Base-by-base conservation (phyloP, 2,797 vertebrate species). In the Delichon dasypus region DNA sequence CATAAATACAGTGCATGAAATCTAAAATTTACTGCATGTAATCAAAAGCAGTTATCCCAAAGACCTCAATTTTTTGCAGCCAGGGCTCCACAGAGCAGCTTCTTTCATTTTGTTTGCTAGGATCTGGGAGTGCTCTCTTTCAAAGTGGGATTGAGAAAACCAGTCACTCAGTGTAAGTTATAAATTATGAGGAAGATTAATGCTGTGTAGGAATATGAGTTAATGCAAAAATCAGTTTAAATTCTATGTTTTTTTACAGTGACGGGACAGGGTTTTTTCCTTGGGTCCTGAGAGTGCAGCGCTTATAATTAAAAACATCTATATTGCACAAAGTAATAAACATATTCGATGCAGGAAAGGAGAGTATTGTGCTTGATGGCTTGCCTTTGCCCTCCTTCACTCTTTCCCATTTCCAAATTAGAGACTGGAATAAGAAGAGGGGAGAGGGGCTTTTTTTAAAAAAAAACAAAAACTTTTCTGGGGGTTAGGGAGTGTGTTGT, bases 291-390 rank as follows among this genome's bases (percentile, higher is more conserved):
- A 85, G 42, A 58, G 30, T 66, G 64, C 42, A 50, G 55, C 36
- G 40, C 71, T 92, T 91, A 87, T 93, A 91, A 92, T 92, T 85
- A 79, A 78, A 85, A 89, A 22, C 57, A 90, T 82, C 17, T 81
- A 85, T 86, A 79, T 85, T 90, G 66, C 54, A 94, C 42, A 84
- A 90, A 92, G 34, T 86, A 84, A 86, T 71, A 86, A 88, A 93
- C 57, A 86, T 51, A 30, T 53, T 84, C 68, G 74, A 1, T 58
- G 60, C 54, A 61, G 87, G 82, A 71, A 89, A 72, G 74, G 62
- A 84, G 48, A 13, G 21, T 45, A 55, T 53, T 88, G 45, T 94
- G 45, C 45, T 84, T 36, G 17, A 57, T 90, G 60, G 11, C 9
- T 89, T 81, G 62, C 26, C 34, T 79, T 75, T 65, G 27, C 34